Evolutionary conservation across 1,140 invertebrate genomes (phyloP).

Genomic region (Aphelenchoides fujianensis): DNA sequence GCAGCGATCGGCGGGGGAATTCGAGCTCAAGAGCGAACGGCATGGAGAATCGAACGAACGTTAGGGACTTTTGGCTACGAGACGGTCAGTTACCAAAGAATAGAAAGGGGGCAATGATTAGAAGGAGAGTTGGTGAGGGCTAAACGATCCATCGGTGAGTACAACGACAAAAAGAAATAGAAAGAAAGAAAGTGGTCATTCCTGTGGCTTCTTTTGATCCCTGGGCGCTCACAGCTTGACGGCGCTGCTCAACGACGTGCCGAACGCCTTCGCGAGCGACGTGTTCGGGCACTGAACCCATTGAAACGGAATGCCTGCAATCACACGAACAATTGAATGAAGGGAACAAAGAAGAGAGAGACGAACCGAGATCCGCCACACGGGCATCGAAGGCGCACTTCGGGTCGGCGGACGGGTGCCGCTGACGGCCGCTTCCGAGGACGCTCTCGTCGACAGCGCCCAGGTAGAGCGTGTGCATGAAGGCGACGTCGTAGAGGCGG

Average conservation of each 20-base stretch:
- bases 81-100: no score
- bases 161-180: no score
- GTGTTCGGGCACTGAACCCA: background rate
- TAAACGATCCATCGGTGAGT: no score
- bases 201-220: no score
- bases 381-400: background rate
- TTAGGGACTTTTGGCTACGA: no score
- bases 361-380: constrained; percentile 1
- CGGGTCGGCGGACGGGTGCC: background rate
- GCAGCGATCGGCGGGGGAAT: no score
- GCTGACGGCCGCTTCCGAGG: background rate
- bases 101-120: no score
- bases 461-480: constrained; percentile 25
- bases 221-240: no score
- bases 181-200: no score
- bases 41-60: no score
- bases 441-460: constrained; percentile 21
- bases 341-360: background rate
- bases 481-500: background rate
- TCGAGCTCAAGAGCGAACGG: no score
- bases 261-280: background rate
- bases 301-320: background rate
- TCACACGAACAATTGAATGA: background rate
- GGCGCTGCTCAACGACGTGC: background rate
- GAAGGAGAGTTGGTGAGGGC: no score